Evolutionary conservation across 1,140 invertebrate species (phyloP).

Genomic region (Polyergus mexicanus): DNA sequence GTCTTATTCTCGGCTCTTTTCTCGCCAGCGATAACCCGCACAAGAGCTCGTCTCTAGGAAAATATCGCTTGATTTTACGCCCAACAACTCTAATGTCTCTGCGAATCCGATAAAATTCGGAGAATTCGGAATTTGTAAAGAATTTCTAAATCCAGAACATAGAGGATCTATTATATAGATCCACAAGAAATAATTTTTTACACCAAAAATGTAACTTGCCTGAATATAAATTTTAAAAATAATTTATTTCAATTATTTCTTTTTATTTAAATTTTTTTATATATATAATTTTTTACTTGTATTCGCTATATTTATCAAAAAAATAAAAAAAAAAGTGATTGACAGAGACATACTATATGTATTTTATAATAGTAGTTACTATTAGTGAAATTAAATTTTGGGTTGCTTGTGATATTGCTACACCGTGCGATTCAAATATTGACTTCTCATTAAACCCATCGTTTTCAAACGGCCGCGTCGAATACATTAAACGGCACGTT

Average conservation of each 20-base stretch:
- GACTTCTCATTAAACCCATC: slow-evolving; percentile 57
- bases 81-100: neutral
- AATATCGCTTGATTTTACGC: slow-evolving; percentile 51
- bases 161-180: too few relatives aligned
- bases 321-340: too few relatives aligned
- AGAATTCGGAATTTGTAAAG: neutral
- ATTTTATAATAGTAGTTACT: slow-evolving; percentile 11
- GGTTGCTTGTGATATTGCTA: slow-evolving; percentile 15
- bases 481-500: slow-evolving; percentile 22
- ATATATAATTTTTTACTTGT: neutral
- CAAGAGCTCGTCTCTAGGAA: slow-evolving; percentile 44
- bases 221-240: too few relatives aligned
- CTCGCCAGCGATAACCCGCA: slow-evolving; percentile 65
- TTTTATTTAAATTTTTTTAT: neutral
- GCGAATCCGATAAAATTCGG: neutral
- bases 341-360: neutral
- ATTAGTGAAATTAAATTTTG: slow-evolving; percentile 60
- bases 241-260: slow-evolving; percentile 15
- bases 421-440: slow-evolving; percentile 40
- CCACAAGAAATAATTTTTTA: too few relatives aligned
- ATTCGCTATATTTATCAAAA: neutral
- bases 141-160: neutral
- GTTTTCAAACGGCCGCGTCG: slow-evolving; percentile 18
- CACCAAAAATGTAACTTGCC: too few relatives aligned
- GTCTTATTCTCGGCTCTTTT: slow-evolving; percentile 70